Base-by-base conservation (phyloP, 2,113 vertebrate species). In the Apus apus region DNA sequence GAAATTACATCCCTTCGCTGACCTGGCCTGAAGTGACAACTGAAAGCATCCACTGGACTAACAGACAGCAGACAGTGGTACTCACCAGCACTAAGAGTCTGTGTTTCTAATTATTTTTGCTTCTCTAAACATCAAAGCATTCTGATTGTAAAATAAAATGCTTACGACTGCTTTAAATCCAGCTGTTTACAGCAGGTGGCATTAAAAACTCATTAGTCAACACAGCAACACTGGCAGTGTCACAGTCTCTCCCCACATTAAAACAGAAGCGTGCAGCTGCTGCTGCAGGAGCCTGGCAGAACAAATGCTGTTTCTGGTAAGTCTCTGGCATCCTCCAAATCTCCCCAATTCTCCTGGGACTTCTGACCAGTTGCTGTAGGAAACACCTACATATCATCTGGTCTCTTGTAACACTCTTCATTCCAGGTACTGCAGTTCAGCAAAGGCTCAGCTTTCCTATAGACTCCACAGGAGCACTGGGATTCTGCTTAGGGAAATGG, bases 131-230 rank as follows among this genome's bases (percentile, higher is more conserved):
- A 36, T 7, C 57, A 90, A 90, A 56, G 20, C 32, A 48, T 61
- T 73, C 40, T 80, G 9, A 3, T 5, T 5, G 23, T 15, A 46
- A 36, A 77, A 53, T 6, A 26, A 83, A 73, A 60, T 6, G 53
- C 46, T 73, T 10, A 4, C 3, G 43, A 25, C 53, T 70, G 79
- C 57, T 93, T 88, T 46, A 84, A 71, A 94, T 46, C 88, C 90
- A 90, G 93, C 60, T 90, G 82, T 90, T 95, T 84, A 29, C 82
- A 92, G 92, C 60, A 90, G 90, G 82, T 71, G 72, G 57, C 85
- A 90, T 93, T 75, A 75, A 92, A 94, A 90, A 23, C 78, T 87
- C 92, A 54, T 84, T 9, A 15, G 27, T 87, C 92, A 72, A 76
- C 75, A 72, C 85, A 81, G 85, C 79, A 78, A 58, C 83, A 19